Evolutionary conservation across 2,113 vertebrate genomes (phyloP), one percentile per base, ranked within the genome.

Genomic region (Microcebus jonahi): DNA sequence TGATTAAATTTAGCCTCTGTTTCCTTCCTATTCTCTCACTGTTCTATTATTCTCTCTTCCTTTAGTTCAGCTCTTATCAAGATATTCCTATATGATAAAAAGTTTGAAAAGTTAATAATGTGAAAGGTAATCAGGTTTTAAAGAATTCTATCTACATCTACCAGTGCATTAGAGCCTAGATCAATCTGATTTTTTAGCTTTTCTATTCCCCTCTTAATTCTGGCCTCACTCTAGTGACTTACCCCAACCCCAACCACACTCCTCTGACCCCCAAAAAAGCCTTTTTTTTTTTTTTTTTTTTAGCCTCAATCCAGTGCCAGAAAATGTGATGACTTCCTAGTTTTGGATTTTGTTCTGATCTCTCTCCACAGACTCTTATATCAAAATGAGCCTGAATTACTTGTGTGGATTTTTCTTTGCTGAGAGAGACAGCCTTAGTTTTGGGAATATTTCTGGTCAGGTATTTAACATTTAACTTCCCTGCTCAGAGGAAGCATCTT

Each of bases 341-440:
- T 91, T 91, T 50, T 88, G 65, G 45, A 73, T 83, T 91, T 85
- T 94, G 27, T 70, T 14, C 67, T 39, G 6, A 76, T 89, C 14
- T 68, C 4, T 88, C 21, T 59, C 13, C 42, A 55, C 4, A 8
- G 4, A 80, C 6, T 70, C 27, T 75, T 63, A 4, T 2, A n/a
- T 85, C 10, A 93, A 85, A 67, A 76, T 68, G 15, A 87, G 34
- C 36, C 50, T 14, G 27, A 61, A 48, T 81, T 71, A 12, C 21
- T 8, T 55, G 5, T 70, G 34, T 63, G 53, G 25, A 20, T 45
- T 92, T 94, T 80, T 25, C 48, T 77, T n/a, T 29, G 42, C 42
- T 88, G 29, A 91, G 96, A 94, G 61, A 71, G 55, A 21, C 42
- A 75, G 88, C 21, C 63, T 15, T 88, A 70, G 13, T 90, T 88